phyloP scores from a whole-genome alignment of 2,113 vertebrate genomes.

The Mobula hypostoma region DNA sequence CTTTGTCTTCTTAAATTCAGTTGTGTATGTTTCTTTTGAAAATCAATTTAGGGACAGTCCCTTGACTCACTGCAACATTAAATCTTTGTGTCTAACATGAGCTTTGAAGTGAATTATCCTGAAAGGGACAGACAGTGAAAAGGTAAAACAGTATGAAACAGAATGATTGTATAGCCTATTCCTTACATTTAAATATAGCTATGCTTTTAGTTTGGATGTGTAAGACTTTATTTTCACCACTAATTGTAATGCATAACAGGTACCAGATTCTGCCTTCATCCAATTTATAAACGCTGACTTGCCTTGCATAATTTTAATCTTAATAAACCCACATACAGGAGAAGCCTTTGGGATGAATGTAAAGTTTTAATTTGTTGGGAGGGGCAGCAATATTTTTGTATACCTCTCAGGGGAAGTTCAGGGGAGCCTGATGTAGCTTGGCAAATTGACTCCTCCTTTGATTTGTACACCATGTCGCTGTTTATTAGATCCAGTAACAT shows the following conservation, averaged over 20 bases:
- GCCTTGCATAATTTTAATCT: too few species aligned
- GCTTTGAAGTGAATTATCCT: not conserved
- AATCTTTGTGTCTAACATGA: not conserved
- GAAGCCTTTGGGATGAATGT: too few species aligned
- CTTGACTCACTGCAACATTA: not conserved
- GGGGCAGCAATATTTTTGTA: too few species aligned
- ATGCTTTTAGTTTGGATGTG: not conserved
- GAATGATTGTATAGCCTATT: not conserved
- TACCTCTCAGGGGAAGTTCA: too few species aligned
- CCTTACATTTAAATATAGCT: not conserved
- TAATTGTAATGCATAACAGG: too few species aligned
- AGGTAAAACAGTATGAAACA: not conserved
- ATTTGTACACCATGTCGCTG: too few species aligned
- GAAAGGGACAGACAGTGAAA: not conserved
- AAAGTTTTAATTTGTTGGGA: too few species aligned
- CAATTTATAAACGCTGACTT: too few species aligned
- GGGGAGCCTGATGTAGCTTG: too few species aligned
- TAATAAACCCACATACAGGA: too few species aligned
- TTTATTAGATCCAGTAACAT: not conserved
- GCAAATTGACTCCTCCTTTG: too few species aligned
- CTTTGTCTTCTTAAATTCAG: not conserved
- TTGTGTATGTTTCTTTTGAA: not conserved
- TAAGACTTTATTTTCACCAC: not conserved
- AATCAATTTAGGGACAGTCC: constrained; percentile 3
- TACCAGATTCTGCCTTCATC: too few species aligned